Percentiles rank a stretch among this genome's conserved stretches.
These are phyloP conservation scores for Carapus acus DNA, from an alignment of 2,797 vertebrate genomes.

Conservation along the genomic window DNA sequence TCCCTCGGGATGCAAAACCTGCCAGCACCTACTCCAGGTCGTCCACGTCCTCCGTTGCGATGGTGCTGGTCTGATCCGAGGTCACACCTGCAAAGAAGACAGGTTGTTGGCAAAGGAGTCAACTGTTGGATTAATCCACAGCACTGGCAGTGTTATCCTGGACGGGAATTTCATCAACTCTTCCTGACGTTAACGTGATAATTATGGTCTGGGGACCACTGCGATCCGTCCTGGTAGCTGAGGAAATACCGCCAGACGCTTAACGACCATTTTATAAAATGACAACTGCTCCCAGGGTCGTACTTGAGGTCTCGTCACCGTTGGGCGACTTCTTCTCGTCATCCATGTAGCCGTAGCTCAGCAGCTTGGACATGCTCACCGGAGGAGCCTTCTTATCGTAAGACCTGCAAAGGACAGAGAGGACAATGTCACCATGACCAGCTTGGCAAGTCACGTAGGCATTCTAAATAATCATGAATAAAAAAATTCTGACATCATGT, in stretches of 20 bases:
- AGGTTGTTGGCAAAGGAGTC: background rate
- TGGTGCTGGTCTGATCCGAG: conserved; percentile 72
- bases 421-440: too few species aligned
- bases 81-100: conserved; percentile 62
- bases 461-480: too few species aligned
- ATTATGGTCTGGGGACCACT: background rate
- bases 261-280: too few species aligned
- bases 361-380: conserved; percentile 77
- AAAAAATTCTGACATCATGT: too few species aligned
- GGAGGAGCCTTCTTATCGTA: conserved; percentile 70
- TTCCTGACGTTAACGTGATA: background rate
- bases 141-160: background rate
- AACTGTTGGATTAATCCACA: too few species aligned
- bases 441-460: too few species aligned
- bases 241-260: too few species aligned
- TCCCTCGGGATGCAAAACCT: conserved; percentile 4
- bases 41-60: conserved; percentile 64
- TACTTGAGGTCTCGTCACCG: conserved; percentile 75
- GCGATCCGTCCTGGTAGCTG: background rate
- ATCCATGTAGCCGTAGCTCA: conserved; percentile 76
- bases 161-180: background rate
- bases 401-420: conserved; percentile 52
- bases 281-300: conserved; percentile 1
- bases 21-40: conserved; percentile 61
- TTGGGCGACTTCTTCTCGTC: conserved; percentile 66